phyloP scores from a whole-genome alignment of 2,888 invertebrate genomes.

The Schrankia costaestrigalis region DNA sequence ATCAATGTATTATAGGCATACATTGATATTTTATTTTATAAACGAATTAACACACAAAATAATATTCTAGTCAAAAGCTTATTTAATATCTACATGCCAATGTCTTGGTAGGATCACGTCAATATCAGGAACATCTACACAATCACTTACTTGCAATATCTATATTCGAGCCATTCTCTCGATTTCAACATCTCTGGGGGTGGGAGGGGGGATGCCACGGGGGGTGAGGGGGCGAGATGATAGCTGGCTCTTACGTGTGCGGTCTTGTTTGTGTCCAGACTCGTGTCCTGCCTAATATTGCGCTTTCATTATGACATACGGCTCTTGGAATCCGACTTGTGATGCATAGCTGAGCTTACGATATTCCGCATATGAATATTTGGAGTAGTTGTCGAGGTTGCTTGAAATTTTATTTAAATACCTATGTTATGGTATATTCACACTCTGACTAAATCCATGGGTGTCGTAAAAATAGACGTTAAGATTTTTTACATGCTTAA shows the following conservation, averaged over 20 bases:
- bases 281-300: constrained; percentile 58
- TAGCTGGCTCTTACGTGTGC: constrained; percentile 57
- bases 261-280: constrained; percentile 71
- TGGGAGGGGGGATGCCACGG: constrained; percentile 28
- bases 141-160: constrained; percentile 29
- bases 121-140: constrained; percentile 18
- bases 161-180: constrained; percentile 30
- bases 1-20: too few species aligned
- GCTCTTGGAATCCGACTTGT: constrained; percentile 42
- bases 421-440: too few species aligned
- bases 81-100: neutral
- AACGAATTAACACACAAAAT: neutral
- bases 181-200: constrained; percentile 37
- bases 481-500: too few species aligned
- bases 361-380: constrained; percentile 20
- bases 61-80: neutral
- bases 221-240: constrained; percentile 50
- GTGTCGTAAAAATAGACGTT: too few species aligned
- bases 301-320: constrained; percentile 60
- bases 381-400: constrained; percentile 1
- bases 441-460: too few species aligned
- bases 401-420: neutral
- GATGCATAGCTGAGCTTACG: constrained; percentile 33
- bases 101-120: constrained; percentile 2
- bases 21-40: too few species aligned